phyloP scores from a whole-genome alignment of 2,888 invertebrate genomes.

The Biston stratarius region DNA sequence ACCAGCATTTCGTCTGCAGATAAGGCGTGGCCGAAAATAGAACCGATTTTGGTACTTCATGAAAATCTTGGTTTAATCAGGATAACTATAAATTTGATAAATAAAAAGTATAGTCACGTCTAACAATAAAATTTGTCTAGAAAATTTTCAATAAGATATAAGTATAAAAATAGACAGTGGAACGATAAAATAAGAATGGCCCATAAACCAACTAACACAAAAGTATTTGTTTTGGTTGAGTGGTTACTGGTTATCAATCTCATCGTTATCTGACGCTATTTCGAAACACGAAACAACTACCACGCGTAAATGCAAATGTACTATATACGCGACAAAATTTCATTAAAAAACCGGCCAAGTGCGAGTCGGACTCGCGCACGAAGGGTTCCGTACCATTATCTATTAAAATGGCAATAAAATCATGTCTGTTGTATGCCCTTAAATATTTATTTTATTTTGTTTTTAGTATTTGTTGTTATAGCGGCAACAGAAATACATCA shows the following conservation, averaged over 20 bases:
- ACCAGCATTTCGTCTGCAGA: too few relatives aligned
- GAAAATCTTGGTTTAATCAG: not conserved
- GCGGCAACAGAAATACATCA: too few relatives aligned
- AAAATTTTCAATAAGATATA: constrained; percentile 2
- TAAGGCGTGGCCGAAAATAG: too few relatives aligned
- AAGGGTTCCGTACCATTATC: too few relatives aligned
- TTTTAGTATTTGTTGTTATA: too few relatives aligned
- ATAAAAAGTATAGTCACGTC: not conserved
- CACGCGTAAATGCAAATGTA: not conserved
- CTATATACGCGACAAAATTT: not conserved
- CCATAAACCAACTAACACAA: constrained; percentile 26
- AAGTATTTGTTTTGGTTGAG: constrained; percentile 27
- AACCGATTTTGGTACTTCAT: too few relatives aligned
- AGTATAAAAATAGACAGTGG: constrained; percentile 19
- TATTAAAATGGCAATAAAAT: too few relatives aligned
- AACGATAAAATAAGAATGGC: constrained; percentile 21
- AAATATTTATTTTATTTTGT: too few relatives aligned
- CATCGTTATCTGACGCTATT: constrained; percentile 13
- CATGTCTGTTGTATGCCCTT: too few relatives aligned
- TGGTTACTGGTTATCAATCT: constrained; percentile 19
- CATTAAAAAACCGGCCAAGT: too few relatives aligned
- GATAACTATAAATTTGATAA: not conserved
- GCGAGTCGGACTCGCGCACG: too few relatives aligned
- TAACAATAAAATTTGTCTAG: not conserved
- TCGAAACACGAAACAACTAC: not conserved